A percentile compares a stretch with the other conserved stretches of the same genome.
Conservation (phyloP, 2,888 invertebrate species). For the Acrobasis repandana region DNA sequence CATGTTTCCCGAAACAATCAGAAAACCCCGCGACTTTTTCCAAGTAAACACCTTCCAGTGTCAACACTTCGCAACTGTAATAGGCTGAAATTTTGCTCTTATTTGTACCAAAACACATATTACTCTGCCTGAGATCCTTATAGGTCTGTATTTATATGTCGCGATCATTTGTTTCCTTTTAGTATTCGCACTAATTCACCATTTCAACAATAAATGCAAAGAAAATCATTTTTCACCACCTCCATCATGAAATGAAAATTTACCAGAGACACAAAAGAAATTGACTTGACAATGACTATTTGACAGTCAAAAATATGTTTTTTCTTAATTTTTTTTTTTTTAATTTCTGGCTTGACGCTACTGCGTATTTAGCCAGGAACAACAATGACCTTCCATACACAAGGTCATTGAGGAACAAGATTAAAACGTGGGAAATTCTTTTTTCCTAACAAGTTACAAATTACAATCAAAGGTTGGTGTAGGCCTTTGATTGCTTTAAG, state of each 20-base stretch:
- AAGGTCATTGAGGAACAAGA: too few species aligned
- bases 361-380: too few species aligned
- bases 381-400: too few species aligned
- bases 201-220: neutral
- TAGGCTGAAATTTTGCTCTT: constrained; percentile 25
- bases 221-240: constrained; percentile 13
- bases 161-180: constrained; percentile 20
- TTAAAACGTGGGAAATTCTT: too few species aligned
- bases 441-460: too few species aligned
- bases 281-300: constrained; percentile 4
- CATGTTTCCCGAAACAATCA: constrained; percentile 46
- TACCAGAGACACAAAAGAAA: constrained; percentile 15
- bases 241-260: constrained; percentile 22
- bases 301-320: too few species aligned
- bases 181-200: constrained; percentile 23
- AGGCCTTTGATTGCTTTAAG: too few species aligned
- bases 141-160: neutral
- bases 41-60: constrained; percentile 42
- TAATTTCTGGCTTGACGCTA: too few species aligned
- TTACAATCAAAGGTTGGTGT: too few species aligned
- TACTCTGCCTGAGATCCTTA: constrained; percentile 25
- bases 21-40: constrained; percentile 34
- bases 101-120: constrained; percentile 36
- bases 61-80: constrained; percentile 40
- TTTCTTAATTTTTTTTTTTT: too few species aligned